Conservation (phyloP, 1,140 invertebrate genomes). For the Drosophila chauvacae region DNA sequence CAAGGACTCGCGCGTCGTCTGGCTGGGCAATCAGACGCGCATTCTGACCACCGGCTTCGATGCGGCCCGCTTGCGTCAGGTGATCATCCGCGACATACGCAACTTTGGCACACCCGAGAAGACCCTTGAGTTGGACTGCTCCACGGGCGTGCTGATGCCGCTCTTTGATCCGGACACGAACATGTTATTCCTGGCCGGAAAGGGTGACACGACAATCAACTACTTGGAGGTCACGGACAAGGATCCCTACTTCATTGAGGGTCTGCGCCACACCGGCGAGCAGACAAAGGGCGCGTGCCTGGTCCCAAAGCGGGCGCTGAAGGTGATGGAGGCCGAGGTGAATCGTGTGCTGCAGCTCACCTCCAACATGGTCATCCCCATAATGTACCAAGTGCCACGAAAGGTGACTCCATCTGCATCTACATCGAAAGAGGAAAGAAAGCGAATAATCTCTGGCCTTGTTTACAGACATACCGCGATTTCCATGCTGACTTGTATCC, state of each 20-base stretch:
- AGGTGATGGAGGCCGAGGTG: constrained; percentile 97
- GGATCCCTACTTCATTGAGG: constrained; percentile 93
- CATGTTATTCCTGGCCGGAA: constrained; percentile 97
- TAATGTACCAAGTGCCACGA: constrained; percentile 97
- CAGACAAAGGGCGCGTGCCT: constrained; percentile 96
- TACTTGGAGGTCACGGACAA: constrained; percentile 94
- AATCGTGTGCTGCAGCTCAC: constrained; percentile 94
- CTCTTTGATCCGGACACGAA: constrained; percentile 95
- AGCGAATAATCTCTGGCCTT: background rate
- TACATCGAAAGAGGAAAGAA: constrained; percentile 15
- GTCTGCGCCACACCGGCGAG: constrained; percentile 88
- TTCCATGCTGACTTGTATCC: constrained; percentile 97
- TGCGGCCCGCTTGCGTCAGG: constrained; percentile 91
- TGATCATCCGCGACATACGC: constrained; percentile 93
- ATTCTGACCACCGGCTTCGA: constrained; percentile 94
- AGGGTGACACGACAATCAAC: constrained; percentile 94
- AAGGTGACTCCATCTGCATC: constrained; percentile 85
- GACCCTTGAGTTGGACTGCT: constrained; percentile 92
- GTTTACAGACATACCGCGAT: constrained; percentile 92
- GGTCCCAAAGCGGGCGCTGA: constrained; percentile 95
- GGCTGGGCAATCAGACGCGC: constrained; percentile 92
- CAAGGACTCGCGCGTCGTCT: constrained; percentile 95
- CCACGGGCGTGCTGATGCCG: constrained; percentile 95
- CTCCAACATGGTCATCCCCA: constrained; percentile 93
- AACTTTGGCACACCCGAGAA: constrained; percentile 92